Conservation (phyloP, 2,888 invertebrate species). For the Melanostoma mellinum region DNA sequence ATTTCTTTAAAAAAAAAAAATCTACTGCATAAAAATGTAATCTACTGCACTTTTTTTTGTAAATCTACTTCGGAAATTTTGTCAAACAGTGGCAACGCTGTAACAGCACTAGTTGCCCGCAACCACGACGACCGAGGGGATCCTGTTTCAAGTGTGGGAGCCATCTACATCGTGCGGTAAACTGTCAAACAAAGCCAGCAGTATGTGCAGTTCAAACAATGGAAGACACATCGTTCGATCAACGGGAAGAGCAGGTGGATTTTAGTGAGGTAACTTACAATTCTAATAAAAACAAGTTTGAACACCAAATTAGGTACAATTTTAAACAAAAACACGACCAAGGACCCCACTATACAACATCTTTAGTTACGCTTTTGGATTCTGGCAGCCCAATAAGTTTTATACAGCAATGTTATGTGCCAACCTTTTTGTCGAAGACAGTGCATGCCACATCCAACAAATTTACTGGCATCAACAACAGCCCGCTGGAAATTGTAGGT, state of each 20-base stretch:
- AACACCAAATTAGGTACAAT: slow-evolving; percentile 13
- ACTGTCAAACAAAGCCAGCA: neutral
- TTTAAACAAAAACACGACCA: neutral
- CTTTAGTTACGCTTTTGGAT: slow-evolving; percentile 29
- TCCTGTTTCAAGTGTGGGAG: slow-evolving; percentile 19
- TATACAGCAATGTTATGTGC: slow-evolving; percentile 12
- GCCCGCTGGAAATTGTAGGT: slow-evolving; percentile 15
- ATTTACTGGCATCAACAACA: slow-evolving; percentile 25
- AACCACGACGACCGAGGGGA: slow-evolving; percentile 7
- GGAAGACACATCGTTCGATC: neutral
- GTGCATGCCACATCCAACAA: neutral
- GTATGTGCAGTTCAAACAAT: neutral
- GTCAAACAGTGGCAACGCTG: no score
- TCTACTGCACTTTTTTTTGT: no score
- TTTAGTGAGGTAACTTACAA: neutral
- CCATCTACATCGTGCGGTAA: neutral
- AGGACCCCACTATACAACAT: slow-evolving; percentile 6
- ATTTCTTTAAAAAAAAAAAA: no score
- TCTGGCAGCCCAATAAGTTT: slow-evolving; percentile 38
- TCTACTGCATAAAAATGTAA: no score
- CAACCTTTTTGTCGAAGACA: neutral
- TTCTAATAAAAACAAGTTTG: slow-evolving; percentile 19
- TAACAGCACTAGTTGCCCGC: slow-evolving; percentile 1
- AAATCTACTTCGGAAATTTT: no score
- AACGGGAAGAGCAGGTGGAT: slow-evolving; percentile 9